Base-by-base conservation (phyloP, 2,113 vertebrate genomes). In the Malurus melanocephalus region DNA sequence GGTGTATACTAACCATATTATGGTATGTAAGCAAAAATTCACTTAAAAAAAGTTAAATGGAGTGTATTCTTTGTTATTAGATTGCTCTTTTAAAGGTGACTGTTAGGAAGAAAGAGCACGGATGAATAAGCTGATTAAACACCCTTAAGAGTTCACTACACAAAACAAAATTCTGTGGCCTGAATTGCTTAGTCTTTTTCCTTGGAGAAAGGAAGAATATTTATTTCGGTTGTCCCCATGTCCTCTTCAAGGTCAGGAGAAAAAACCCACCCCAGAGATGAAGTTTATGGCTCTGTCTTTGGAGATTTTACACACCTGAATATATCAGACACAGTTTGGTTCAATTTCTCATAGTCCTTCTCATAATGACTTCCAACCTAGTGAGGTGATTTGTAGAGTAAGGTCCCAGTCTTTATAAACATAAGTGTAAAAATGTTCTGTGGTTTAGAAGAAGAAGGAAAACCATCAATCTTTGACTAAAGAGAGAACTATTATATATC, bases 121-220 rank as follows among this genome's bases (percentile, higher is more conserved):
- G 94, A 61, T 90, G 92, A 95, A 91, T 94, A 79, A 90, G 77
- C 93, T 91, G 76, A 91, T 91, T 94, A 86, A 93, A 91, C 33
- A 75, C 80, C 52, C 90, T 79, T 88, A 60, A 65, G 64, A 83
- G 59, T 86, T 88, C 42, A 35, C 59, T 68, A 55, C 66, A 81
- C 80, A 93, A 79, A 90, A 90, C 93, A 88, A 75, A 93, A 87
- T 59, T 77, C 66, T 72, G 73, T 84, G 66, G 43, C 55, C 66
- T 88, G 76, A 84, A 65, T 62, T 86, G 40, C 88, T 38, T 73
- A 42, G 40, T 75, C 57, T 89, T 71, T 88, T 85, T 52, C 17
- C 68, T 66, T 23, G 17, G 77, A 46, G 24, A 77, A 85, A 84
- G 43, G 21, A 86, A 78, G 73, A 91, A 43, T 80, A 55, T 84